phyloP scores from a whole-genome alignment of 2,888 invertebrate species.

The Protodeltote pygarga region DNA sequence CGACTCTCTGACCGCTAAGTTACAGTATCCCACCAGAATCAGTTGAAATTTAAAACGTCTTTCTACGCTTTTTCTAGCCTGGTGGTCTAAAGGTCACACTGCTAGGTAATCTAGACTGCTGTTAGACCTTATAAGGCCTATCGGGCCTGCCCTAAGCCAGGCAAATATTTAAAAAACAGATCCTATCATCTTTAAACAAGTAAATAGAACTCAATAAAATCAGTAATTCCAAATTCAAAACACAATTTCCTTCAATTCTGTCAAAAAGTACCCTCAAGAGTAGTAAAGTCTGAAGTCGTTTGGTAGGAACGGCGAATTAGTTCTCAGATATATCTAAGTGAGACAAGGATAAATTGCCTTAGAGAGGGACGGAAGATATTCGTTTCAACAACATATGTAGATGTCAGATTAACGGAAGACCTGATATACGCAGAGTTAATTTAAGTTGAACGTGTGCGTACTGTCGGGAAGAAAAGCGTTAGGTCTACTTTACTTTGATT shows the following conservation, averaged over 20 bases:
- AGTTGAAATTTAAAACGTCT: too few species aligned
- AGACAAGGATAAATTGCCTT: constrained; percentile 52
- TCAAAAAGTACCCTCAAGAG: constrained; percentile 39
- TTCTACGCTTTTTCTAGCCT: too few species aligned
- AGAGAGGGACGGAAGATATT: constrained; percentile 51
- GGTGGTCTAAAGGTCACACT: too few species aligned
- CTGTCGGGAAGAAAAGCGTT: constrained; percentile 44
- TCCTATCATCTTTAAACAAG: too few species aligned
- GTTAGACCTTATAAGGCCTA: too few species aligned
- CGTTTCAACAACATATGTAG: constrained; percentile 69
- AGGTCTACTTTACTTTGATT: neutral
- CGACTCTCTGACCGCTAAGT: too few species aligned
- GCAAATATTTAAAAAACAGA: too few species aligned
- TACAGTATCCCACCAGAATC: too few species aligned
- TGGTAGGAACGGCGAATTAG: constrained; percentile 46
- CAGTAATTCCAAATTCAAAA: constrained; percentile 36
- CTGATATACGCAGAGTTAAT: constrained; percentile 69
- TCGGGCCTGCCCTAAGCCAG: too few species aligned
- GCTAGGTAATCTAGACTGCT: too few species aligned
- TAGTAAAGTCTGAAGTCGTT: constrained; percentile 47
- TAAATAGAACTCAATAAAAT: neutral
- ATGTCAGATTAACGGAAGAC: constrained; percentile 70
- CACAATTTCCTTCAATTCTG: constrained; percentile 38
- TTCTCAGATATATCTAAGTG: constrained; percentile 49
- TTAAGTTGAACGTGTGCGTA: constrained; percentile 67